Conservation (phyloP, 2,797 vertebrate species). For the Neosilurus hyrtlii region DNA sequence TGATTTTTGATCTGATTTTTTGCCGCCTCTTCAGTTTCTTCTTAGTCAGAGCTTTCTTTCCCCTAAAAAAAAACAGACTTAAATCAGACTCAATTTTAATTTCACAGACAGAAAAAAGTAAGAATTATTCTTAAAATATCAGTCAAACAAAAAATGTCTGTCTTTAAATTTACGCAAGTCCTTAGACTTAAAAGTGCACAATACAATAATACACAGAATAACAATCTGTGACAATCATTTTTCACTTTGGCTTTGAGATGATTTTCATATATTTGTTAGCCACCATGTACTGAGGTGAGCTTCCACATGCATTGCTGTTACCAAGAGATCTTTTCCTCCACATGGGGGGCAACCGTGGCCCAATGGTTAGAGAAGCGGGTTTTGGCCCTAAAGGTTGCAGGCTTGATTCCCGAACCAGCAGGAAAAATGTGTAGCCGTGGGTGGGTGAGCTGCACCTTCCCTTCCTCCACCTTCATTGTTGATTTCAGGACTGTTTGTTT, state of each 20-base stretch:
- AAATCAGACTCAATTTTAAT: background rate
- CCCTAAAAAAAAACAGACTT: constrained; percentile 67
- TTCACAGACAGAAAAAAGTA: background rate
- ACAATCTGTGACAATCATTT: background rate
- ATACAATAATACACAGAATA: background rate
- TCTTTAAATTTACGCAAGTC: background rate
- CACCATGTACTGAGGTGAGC: too few relatives aligned
- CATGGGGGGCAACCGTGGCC: too few relatives aligned
- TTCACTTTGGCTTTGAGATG: background rate
- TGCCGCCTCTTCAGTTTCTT: constrained; percentile 98
- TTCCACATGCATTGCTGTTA: too few relatives aligned
- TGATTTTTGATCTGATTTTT: constrained; percentile 98
- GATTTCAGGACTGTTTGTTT: too few relatives aligned
- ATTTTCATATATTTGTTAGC: too few relatives aligned
- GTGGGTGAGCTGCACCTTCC: too few relatives aligned
- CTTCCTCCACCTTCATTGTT: too few relatives aligned
- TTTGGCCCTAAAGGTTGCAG: too few relatives aligned
- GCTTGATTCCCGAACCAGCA: too few relatives aligned
- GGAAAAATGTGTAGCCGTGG: too few relatives aligned
- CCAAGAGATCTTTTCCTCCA: too few relatives aligned
- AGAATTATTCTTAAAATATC: background rate
- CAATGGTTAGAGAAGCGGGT: too few relatives aligned
- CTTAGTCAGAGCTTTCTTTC: constrained; percentile 96
- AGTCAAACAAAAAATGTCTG: background rate
- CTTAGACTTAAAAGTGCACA: background rate